These are phyloP conservation scores for Danio albolineatus DNA, from an alignment of 2,797 vertebrate species.

Conservation along the genomic window DNA sequence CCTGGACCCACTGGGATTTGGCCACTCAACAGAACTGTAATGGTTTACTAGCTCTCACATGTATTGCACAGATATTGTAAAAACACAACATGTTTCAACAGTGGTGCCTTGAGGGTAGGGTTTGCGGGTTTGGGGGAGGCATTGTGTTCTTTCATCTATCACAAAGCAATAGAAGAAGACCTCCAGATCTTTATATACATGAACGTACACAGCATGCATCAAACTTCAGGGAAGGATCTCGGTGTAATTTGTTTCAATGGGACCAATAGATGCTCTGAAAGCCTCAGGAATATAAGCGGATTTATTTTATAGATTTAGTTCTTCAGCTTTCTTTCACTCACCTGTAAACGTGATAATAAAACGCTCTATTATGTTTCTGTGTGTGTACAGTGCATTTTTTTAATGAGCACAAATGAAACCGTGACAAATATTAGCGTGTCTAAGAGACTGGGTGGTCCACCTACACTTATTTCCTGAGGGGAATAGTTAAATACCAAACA, in stretches of 20 bases:
- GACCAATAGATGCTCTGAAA: constrained; percentile 38
- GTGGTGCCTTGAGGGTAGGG: constrained; percentile 33
- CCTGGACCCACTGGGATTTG: constrained; percentile 36
- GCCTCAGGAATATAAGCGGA: constrained; percentile 13
- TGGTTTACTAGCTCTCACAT: constrained; percentile 43
- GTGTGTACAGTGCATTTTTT: not conserved
- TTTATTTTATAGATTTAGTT: not conserved
- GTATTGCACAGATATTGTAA: constrained; percentile 27
- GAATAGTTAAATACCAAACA: constrained; percentile 56
- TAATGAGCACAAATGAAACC: constrained; percentile 33
- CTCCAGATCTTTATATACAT: constrained; percentile 14
- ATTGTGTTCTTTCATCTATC: constrained; percentile 7
- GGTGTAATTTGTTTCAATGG: constrained; percentile 53
- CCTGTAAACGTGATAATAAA: constrained; percentile 2
- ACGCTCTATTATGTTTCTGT: constrained; percentile 36
- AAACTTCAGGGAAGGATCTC: constrained; percentile 7
- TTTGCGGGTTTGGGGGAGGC: not conserved
- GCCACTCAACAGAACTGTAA: constrained; percentile 37
- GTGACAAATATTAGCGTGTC: constrained; percentile 41
- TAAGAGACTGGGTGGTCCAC: constrained; percentile 35
- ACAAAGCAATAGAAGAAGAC: constrained; percentile 25
- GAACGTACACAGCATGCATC: not conserved
- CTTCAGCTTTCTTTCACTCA: not conserved
- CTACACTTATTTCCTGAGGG: constrained; percentile 44
- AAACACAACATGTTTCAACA: not conserved